phyloP scores from a whole-genome alignment of 2,113 vertebrate genomes.

The Pteropus alecto region DNA sequence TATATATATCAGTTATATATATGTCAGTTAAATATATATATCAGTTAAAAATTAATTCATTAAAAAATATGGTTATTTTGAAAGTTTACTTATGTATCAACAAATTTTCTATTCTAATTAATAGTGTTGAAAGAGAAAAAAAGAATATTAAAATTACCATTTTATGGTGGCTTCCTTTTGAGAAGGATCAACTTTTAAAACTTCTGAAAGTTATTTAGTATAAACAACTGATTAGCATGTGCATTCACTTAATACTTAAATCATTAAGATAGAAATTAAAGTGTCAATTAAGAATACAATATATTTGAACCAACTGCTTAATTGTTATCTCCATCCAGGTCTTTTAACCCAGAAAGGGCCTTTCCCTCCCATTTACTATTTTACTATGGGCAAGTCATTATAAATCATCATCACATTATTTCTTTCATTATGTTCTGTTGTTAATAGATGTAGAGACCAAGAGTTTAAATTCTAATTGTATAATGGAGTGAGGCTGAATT shows the following conservation, averaged over 20 bases:
- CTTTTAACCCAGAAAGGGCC: slow-evolving; percentile 57
- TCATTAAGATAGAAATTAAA: slow-evolving; percentile 29
- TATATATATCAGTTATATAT: too few relatives aligned
- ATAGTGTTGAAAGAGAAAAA: background rate
- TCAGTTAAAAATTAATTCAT: background rate
- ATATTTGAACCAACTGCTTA: slow-evolving; percentile 53
- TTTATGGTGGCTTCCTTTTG: background rate
- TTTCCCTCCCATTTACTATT: slow-evolving; percentile 10
- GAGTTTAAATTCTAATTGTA: slow-evolving; percentile 74
- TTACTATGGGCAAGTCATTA: slow-evolving; percentile 64
- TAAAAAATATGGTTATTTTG: background rate
- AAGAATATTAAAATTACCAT: background rate
- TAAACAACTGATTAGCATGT: background rate
- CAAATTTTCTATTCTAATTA: background rate
- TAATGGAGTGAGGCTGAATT: slow-evolving; percentile 65
- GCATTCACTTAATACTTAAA: slow-evolving; percentile 28
- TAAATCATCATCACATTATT: slow-evolving; percentile 79
- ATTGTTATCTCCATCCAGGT: slow-evolving; percentile 53
- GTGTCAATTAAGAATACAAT: slow-evolving; percentile 40
- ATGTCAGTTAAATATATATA: too few relatives aligned
- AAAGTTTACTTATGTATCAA: background rate
- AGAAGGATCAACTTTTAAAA: background rate
- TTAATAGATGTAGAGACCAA: slow-evolving; percentile 75
- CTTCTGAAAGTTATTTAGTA: background rate
- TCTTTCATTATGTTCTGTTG: slow-evolving; percentile 74